phyloP scores from a whole-genome alignment of 2,888 invertebrate genomes.

The Uropetala carovei region DNA sequence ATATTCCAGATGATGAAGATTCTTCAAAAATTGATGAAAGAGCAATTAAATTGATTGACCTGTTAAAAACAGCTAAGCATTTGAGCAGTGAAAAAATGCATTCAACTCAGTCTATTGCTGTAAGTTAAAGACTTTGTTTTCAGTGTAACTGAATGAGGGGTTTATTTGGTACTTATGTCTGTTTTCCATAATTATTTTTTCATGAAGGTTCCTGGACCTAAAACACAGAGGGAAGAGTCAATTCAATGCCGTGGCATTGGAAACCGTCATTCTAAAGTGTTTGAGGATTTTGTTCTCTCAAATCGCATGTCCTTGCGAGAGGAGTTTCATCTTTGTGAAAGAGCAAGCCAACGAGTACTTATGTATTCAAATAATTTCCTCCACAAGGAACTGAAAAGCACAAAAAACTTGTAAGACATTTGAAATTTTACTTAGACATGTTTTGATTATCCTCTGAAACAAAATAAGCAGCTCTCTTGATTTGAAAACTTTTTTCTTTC shows the following conservation, averaged over 20 bases:
- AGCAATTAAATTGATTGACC: neutral
- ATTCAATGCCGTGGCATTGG: slow-evolving; percentile 1
- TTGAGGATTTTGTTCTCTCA: slow-evolving; percentile 67
- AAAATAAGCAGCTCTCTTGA: neutral
- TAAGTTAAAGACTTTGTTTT: neutral
- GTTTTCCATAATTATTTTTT: neutral
- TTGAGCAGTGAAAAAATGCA: slow-evolving; percentile 29
- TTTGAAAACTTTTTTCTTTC: no score
- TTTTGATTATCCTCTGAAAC: neutral
- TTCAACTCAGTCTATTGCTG: neutral
- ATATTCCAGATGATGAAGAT: slow-evolving; percentile 23
- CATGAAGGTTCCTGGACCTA: neutral
- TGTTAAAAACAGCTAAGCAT: neutral
- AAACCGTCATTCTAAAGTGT: slow-evolving; percentile 63
- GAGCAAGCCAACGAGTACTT: slow-evolving; percentile 67
- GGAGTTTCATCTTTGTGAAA: slow-evolving; percentile 68
- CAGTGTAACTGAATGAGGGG: neutral
- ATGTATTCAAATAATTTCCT: slow-evolving; percentile 69
- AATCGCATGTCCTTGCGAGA: slow-evolving; percentile 66
- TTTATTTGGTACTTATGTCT: neutral
- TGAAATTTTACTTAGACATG: neutral
- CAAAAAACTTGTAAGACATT: slow-evolving; percentile 67
- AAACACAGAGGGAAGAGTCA: slow-evolving; percentile 28
- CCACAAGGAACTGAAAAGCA: slow-evolving; percentile 68
- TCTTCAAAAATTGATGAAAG: neutral